These are phyloP conservation scores for Calvadosia cruxmelitensis DNA, from an alignment of 30 jellyfish, hydroid and myxozoan species.

Conservation along the genomic window DNA sequence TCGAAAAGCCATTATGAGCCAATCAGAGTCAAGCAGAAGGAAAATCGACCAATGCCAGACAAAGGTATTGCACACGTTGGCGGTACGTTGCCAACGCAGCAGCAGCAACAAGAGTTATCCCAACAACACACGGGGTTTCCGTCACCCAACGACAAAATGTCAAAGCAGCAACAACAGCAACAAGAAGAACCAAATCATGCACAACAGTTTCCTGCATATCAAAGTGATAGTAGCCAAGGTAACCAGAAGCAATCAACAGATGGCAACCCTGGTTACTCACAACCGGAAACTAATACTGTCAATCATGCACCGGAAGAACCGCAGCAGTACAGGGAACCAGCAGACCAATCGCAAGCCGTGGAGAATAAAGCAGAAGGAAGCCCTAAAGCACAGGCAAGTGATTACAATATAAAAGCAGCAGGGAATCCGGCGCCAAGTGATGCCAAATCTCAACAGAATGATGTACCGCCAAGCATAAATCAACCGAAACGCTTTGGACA, in stretches of 20 bases:
- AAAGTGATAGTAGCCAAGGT: neutral
- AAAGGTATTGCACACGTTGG: too few relatives aligned
- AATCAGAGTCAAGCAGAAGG: too few relatives aligned
- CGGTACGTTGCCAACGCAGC: neutral
- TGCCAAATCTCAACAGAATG: neutral
- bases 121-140: neutral
- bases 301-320: neutral
- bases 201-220: neutral
- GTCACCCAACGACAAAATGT: neutral
- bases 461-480: neutral
- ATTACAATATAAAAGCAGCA: too few relatives aligned
- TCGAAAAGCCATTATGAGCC: neutral
- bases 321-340: neutral
- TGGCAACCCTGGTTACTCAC: neutral
- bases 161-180: neutral
- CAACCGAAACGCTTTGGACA: neutral
- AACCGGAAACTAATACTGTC: neutral
- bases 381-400: neutral
- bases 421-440: neutral
- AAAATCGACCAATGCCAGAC: neutral
- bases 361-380: neutral
- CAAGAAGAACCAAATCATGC: neutral
- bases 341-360: neutral
- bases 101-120: neutral
- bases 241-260: neutral